phyloP scores from a whole-genome alignment of 2,888 invertebrate species.

The Trisateles emortualis region DNA sequence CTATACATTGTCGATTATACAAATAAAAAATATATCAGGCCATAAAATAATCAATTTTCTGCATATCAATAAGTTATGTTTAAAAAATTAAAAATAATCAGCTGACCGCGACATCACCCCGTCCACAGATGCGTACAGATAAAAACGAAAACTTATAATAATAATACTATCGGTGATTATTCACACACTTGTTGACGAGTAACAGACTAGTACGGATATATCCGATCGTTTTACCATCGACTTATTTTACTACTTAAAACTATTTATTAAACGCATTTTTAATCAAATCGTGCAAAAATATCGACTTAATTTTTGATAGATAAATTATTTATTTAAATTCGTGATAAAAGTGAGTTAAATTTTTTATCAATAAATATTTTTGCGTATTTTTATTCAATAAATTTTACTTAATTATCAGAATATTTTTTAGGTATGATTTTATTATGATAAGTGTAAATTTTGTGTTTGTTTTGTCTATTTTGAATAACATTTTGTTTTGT shows the following conservation, averaged over 20 bases:
- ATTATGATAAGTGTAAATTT: not conserved
- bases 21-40: too few relatives aligned
- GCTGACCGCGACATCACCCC: not conserved
- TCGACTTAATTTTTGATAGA: too few relatives aligned
- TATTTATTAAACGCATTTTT: too few relatives aligned
- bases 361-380: too few relatives aligned
- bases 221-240: too few relatives aligned
- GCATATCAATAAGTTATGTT: not conserved
- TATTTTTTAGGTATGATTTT: not conserved
- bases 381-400: too few relatives aligned
- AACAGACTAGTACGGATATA: conserved; percentile 17
- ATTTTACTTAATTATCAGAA: too few relatives aligned
- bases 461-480: not conserved
- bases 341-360: too few relatives aligned
- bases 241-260: not conserved
- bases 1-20: too few relatives aligned
- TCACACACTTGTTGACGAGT: conserved; percentile 38
- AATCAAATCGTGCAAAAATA: too few relatives aligned
- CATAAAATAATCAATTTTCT: not conserved
- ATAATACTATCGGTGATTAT: conserved; percentile 30
- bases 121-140: conserved; percentile 29
- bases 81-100: not conserved
- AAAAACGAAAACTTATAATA: conserved; percentile 18
- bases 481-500: conserved; percentile 11
- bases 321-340: too few relatives aligned